phyloP scores from a whole-genome alignment of 2,113 vertebrate genomes.

The Cheilinus undulatus region DNA sequence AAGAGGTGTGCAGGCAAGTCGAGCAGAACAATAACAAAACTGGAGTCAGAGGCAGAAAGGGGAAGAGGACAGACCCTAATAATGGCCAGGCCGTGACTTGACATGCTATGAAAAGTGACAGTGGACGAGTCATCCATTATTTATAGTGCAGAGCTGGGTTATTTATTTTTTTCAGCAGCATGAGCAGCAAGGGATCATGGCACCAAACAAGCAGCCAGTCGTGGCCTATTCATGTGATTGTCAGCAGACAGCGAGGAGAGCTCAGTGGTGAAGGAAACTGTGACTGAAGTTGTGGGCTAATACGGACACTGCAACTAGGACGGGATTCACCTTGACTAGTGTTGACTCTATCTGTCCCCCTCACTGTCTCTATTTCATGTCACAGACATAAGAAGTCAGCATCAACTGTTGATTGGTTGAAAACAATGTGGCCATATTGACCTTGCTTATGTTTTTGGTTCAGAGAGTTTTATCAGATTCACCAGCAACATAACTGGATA shows the following conservation, averaged over 20 bases:
- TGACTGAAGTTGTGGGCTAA: conserved; percentile 38
- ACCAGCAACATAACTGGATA: not conserved
- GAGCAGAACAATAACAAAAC: conserved; percentile 82
- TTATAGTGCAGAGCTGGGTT: conserved; percentile 80
- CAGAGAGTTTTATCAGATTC: not conserved
- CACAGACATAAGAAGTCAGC: conserved; percentile 30
- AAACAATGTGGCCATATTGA: conserved; percentile 18
- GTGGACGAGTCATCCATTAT: conserved; percentile 87
- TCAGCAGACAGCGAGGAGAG: conserved; percentile 69
- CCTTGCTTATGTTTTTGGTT: conserved; percentile 9
- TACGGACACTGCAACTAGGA: conserved; percentile 45
- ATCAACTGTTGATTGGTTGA: conserved; percentile 12
- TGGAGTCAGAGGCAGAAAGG: conserved; percentile 73
- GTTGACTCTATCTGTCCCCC: conserved; percentile 29
- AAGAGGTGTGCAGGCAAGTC: conserved; percentile 76
- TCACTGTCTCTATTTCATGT: conserved; percentile 24
- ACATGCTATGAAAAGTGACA: conserved; percentile 86
- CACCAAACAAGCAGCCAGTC: conserved; percentile 85
- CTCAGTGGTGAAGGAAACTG: conserved; percentile 58
- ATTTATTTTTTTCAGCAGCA: conserved; percentile 82
- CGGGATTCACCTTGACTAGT: conserved; percentile 56
- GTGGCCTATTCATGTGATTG: conserved; percentile 79
- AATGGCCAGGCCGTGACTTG: conserved; percentile 80
- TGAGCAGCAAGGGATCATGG: conserved; percentile 82
- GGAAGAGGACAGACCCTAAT: conserved; percentile 82